Percentiles rank a stretch among this genome's conserved stretches.
These are phyloP conservation scores for Cerastoderma edule DNA, from an alignment of 2,888 invertebrate genomes.

Conservation along the genomic window DNA sequence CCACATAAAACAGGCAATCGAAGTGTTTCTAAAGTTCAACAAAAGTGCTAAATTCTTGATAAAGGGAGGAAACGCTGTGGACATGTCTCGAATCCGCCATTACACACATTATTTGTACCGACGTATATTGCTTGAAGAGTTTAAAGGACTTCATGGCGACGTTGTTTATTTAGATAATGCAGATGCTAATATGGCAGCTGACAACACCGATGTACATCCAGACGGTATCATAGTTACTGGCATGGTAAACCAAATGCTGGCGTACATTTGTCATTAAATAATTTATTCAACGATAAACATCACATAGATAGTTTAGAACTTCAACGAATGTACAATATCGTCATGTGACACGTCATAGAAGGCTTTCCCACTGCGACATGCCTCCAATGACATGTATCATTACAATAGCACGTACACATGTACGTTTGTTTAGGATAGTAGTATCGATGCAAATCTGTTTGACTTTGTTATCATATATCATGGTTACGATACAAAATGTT, in stretches of 20 bases:
- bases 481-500: too few species aligned
- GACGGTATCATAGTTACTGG: not conserved
- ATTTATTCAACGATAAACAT: too few species aligned
- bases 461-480: too few species aligned
- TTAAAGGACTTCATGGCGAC: slow-evolving; percentile 31
- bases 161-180: slow-evolving; percentile 27
- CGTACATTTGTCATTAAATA: slow-evolving; percentile 17
- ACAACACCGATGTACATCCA: slow-evolving; percentile 11
- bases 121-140: slow-evolving; percentile 24
- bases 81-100: slow-evolving; percentile 13
- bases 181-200: slow-evolving; percentile 29
- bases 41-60: slow-evolving; percentile 17
- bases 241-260: slow-evolving; percentile 41
- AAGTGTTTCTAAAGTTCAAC: slow-evolving; percentile 10
- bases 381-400: too few species aligned
- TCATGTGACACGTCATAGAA: too few species aligned
- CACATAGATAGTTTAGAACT: too few species aligned
- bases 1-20: slow-evolving; percentile 23
- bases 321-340: too few species aligned
- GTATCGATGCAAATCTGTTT: too few species aligned
- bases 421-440: too few species aligned
- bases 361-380: too few species aligned
- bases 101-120: slow-evolving; percentile 25
- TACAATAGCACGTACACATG: too few species aligned
- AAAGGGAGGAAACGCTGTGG: slow-evolving; percentile 17